Conservation (phyloP, 2,797 vertebrate species). For the Scleropages formosus region DNA sequence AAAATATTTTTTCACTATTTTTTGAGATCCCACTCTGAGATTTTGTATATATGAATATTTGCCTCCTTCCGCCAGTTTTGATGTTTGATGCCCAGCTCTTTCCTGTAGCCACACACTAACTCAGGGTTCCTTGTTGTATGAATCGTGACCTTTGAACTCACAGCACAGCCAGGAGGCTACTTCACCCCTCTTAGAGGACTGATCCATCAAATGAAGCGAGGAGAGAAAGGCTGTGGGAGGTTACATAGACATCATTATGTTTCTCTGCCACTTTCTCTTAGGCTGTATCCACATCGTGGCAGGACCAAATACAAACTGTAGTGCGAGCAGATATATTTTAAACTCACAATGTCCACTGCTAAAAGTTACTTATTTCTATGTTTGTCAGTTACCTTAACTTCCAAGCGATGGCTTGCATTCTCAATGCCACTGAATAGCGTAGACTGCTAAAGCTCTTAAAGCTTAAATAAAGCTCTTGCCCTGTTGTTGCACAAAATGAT, state of each 20-base stretch:
- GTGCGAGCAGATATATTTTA: not conserved
- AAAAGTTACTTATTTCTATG: not conserved
- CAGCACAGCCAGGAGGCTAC: slow-evolving; percentile 17
- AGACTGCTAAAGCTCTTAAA: too few relatives aligned
- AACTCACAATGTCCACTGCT: not conserved
- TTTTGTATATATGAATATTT: not conserved
- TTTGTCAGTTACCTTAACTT: not conserved
- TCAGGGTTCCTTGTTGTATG: not conserved
- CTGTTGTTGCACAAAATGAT: too few relatives aligned
- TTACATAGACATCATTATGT: not conserved
- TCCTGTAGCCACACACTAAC: not conserved
- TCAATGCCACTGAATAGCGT: too few relatives aligned
- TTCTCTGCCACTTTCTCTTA: not conserved
- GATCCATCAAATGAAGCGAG: slow-evolving; percentile 16
- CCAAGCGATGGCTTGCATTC: not conserved
- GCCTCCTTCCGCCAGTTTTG: not conserved
- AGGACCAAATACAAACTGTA: too few relatives aligned
- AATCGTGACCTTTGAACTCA: slow-evolving; percentile 19
- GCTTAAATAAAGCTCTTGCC: too few relatives aligned
- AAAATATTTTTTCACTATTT: not conserved
- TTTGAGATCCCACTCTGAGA: not conserved
- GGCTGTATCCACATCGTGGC: not conserved
- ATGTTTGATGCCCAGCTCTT: not conserved
- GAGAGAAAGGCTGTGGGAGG: not conserved
- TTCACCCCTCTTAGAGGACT: slow-evolving; percentile 6